phyloP scores from a whole-genome alignment of 2,113 vertebrate genomes.

The Vimba vimba region DNA sequence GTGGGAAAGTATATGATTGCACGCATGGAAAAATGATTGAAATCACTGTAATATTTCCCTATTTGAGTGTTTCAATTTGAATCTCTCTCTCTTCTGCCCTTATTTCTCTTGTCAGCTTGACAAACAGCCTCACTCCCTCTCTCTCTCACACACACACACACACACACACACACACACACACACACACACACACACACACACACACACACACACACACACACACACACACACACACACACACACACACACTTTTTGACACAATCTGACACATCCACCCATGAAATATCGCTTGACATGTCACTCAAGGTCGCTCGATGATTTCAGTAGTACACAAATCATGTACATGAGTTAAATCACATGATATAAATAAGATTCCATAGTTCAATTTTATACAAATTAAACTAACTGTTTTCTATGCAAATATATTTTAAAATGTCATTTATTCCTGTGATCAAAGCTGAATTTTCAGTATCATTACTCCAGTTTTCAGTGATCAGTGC shows the following conservation, averaged over 20 bases:
- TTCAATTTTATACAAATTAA: too few species aligned
- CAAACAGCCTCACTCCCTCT: too few species aligned
- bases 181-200: slow-evolving; percentile 1
- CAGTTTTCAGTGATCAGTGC: neutral
- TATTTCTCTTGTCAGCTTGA: neutral
- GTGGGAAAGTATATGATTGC: neutral
- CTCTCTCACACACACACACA: neutral
- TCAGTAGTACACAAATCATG: slow-evolving; percentile 36
- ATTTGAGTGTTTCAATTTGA: neutral
- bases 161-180: neutral
- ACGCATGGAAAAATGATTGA: neutral
- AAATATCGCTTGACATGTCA: slow-evolving; percentile 77
- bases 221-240: slow-evolving; percentile 1
- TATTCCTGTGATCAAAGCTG: too few species aligned
- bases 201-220: slow-evolving; percentile 12
- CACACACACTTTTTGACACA: neutral
- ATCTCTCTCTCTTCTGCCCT: neutral
- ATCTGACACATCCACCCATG: slow-evolving; percentile 62
- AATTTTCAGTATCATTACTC: neutral
- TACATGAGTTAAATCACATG: too few species aligned
- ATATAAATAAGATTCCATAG: too few species aligned
- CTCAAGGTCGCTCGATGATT: slow-evolving; percentile 78
- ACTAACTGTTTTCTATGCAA: too few species aligned
- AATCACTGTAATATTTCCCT: neutral
- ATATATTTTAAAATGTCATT: too few species aligned